Evolutionary conservation across 2,888 invertebrate genomes (phyloP).

Genomic region (Ernsta delagoae): DNA sequence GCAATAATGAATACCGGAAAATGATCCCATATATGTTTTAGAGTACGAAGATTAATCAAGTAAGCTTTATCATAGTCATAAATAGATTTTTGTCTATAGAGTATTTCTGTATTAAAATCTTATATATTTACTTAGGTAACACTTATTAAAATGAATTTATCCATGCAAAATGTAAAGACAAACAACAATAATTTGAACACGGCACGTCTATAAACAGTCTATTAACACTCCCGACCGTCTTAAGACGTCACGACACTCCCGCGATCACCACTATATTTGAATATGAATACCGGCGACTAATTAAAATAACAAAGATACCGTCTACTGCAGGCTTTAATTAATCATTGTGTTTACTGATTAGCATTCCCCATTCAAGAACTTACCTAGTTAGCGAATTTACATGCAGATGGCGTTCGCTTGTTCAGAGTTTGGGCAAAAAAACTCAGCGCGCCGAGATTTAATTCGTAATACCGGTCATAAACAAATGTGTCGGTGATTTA

Average conservation of each 20-base stretch:
- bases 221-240: slow-evolving; percentile 22
- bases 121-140: too few species aligned
- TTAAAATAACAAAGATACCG: slow-evolving; percentile 80
- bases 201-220: slow-evolving; percentile 33
- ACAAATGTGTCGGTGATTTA: slow-evolving; percentile 36
- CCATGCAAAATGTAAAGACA: slow-evolving; percentile 3
- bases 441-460: slow-evolving; percentile 21
- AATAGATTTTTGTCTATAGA: background rate
- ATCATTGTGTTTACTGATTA: slow-evolving; percentile 79
- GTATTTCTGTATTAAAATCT: background rate
- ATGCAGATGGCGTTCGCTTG: slow-evolving; percentile 60
- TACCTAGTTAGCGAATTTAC: slow-evolving; percentile 69
- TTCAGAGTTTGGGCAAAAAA: slow-evolving; percentile 29
- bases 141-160: slow-evolving; percentile 1
- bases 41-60: too few species aligned
- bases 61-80: too few species aligned
- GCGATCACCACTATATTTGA: slow-evolving; percentile 53
- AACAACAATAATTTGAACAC: slow-evolving; percentile 19
- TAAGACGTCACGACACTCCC: slow-evolving; percentile 15
- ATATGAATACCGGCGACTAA: slow-evolving; percentile 62
- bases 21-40: background rate
- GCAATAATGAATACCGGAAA: background rate
- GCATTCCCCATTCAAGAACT: slow-evolving; percentile 68
- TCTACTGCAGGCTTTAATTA: slow-evolving; percentile 73
- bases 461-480: slow-evolving; percentile 37